Base-by-base conservation (phyloP, 2,888 invertebrate species). In the Belgica antarctica region DNA sequence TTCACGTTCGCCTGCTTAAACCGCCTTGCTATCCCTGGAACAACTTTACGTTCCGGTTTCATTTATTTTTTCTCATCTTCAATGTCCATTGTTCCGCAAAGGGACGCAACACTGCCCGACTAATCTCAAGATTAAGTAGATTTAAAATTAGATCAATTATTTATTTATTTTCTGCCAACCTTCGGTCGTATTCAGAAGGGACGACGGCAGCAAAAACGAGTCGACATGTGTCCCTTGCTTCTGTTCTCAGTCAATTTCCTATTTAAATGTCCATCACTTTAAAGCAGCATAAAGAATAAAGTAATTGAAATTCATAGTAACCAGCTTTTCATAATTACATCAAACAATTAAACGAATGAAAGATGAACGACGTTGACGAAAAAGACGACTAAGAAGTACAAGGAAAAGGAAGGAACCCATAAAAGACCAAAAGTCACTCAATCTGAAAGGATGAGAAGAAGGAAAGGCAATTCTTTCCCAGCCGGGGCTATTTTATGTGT, bases 121-220 rank as follows among this genome's bases (percentile, higher is more conserved):
- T 59, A 59, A 59, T 59, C 59, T 59, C 59, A 12, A 59, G 59
- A 59, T 59, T 59, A 59, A 59, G 59, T 59, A 59, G 59, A 59
- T 59, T 59, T 59, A 59, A 59, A 59, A 59, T 59, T 24, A 59
- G 59, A 59, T 59, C 59, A 59, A 59, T 59, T 59, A 59, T 59
- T 59, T 27, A 10, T 25, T 27, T 59, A 24, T 22, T n/a, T 27
- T 15, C 10, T 59, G 8, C n/a, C 22, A 17, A 17, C n/a, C 12
- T 52, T 22, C 7, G 19, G 19, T 52, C 12, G 3, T 22, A 22
- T 52, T 52, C 17, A 52, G 12, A 12, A 52, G 19, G 12, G 15
- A 46, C 46, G 15, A 46, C 12, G 52, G 52, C n/a, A n/a, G n/a
- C n/a, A n/a, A n/a, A n/a, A 52, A 4, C 25, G 59, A 59, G 27